phyloP scores from a whole-genome alignment of 2,888 invertebrate species.

The Sarcophaga variegata region DNA sequence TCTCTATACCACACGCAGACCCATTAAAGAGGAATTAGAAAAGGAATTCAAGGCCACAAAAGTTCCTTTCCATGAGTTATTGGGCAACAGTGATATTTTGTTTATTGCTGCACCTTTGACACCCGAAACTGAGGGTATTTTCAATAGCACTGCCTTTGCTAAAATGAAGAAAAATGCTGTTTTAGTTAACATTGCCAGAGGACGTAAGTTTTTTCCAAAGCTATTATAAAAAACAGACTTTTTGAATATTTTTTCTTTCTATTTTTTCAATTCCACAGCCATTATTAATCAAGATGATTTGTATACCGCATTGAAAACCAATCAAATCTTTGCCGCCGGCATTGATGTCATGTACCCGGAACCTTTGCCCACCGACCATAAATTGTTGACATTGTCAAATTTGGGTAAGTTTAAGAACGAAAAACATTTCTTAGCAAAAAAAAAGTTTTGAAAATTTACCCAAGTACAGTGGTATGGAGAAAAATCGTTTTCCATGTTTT shows the following conservation, averaged over 20 bases:
- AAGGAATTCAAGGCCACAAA: conserved; percentile 84
- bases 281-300: conserved; percentile 92
- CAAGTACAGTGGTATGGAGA: too few species aligned
- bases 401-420: conserved; percentile 84
- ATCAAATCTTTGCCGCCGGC: conserved; percentile 92
- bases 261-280: conserved; percentile 78
- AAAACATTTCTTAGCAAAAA: not conserved
- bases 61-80: conserved; percentile 85
- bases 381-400: conserved; percentile 90
- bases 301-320: conserved; percentile 88
- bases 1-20: conserved; percentile 88
- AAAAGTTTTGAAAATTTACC: too few species aligned
- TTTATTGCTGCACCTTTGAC: conserved; percentile 86
- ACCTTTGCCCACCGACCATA: conserved; percentile 91
- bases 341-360: conserved; percentile 96
- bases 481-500: too few species aligned
- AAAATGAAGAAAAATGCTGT: conserved; percentile 89
- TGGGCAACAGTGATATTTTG: conserved; percentile 88
- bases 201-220: conserved; percentile 81
- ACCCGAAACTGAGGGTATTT: conserved; percentile 86
- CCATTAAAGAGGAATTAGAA: conserved; percentile 83
- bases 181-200: conserved; percentile 88
- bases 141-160: conserved; percentile 86
- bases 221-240: not conserved
- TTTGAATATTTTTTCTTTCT: conserved; percentile 7